Percentiles rank a stretch among this genome's conserved stretches.
Evolutionary conservation across 2,113 vertebrate species (phyloP).

Genomic region (Tenrec ecaudatus): DNA sequence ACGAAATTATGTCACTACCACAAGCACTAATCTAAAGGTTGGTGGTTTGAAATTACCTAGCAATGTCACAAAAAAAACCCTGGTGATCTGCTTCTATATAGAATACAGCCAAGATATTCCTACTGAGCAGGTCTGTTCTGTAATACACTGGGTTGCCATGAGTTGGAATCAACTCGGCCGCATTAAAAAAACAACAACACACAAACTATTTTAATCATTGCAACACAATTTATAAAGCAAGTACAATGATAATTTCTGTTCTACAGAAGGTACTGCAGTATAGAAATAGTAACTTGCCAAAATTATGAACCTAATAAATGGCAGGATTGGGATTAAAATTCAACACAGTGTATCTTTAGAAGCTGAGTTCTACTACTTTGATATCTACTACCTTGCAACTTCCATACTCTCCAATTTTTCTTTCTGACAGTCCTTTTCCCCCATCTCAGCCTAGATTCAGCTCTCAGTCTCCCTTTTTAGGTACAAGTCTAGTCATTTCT

Average conservation of each 20-base stretch:
- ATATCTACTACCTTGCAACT: neutral
- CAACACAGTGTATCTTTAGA: neutral
- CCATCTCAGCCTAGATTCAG: neutral
- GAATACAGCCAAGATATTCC: neutral
- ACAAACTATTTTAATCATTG: constrained; percentile 8
- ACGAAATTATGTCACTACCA: no score
- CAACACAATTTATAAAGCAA: constrained; percentile 33
- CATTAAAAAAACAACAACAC: neutral
- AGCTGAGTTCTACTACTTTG: neutral
- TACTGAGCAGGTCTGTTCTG: neutral
- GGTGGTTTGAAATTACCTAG: no score
- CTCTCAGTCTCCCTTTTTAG: neutral
- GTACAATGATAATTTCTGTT: neutral
- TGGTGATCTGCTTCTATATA: neutral
- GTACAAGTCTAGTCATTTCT: constrained; percentile 25
- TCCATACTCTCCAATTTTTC: neutral
- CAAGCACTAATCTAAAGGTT: no score
- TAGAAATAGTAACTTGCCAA: neutral
- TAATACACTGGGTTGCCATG: neutral
- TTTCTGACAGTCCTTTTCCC: neutral
- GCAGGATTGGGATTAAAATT: neutral
- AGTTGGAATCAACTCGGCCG: neutral
- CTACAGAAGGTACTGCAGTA: neutral
- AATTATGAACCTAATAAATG: neutral
- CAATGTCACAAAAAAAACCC: neutral